Evolutionary conservation across 2,113 vertebrate species (phyloP).

Genomic region (Anoura caudifer): DNA sequence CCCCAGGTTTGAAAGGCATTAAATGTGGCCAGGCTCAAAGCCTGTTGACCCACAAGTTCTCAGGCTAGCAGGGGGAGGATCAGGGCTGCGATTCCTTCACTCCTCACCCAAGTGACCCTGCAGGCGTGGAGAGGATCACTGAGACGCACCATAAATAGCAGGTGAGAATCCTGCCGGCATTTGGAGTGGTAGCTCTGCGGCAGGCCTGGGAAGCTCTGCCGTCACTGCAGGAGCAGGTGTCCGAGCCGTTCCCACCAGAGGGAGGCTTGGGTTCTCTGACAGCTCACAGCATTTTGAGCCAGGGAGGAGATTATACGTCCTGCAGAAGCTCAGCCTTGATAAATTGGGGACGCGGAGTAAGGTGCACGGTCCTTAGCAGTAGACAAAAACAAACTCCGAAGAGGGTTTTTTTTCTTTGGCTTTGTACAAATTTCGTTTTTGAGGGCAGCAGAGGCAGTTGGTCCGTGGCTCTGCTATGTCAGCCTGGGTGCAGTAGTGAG

Average conservation of each 20-base stretch:
- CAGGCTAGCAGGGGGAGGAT: neutral
- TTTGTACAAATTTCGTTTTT: neutral
- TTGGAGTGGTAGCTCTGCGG: neutral
- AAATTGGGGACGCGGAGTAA: neutral
- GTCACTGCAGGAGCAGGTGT: neutral
- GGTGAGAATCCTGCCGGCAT: neutral
- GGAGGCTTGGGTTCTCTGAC: neutral
- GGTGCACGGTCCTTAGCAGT: neutral
- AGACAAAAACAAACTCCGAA: neutral
- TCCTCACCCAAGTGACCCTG: neutral
- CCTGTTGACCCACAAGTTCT: neutral
- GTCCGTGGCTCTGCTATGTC: neutral
- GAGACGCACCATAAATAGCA: neutral
- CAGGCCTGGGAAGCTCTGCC: neutral
- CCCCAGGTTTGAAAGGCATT: neutral
- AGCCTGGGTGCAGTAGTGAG: neutral
- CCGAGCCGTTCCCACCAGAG: neutral
- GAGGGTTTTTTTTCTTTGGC: neutral
- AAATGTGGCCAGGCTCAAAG: neutral
- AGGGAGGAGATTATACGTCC: neutral
- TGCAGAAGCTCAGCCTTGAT: neutral
- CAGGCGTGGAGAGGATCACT: neutral
- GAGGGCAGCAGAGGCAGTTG: neutral
- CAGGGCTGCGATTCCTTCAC: neutral
- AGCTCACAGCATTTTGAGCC: neutral